phyloP scores from a whole-genome alignment of 1,140 invertebrate genomes.

The Drosophila mojavensis region DNA sequence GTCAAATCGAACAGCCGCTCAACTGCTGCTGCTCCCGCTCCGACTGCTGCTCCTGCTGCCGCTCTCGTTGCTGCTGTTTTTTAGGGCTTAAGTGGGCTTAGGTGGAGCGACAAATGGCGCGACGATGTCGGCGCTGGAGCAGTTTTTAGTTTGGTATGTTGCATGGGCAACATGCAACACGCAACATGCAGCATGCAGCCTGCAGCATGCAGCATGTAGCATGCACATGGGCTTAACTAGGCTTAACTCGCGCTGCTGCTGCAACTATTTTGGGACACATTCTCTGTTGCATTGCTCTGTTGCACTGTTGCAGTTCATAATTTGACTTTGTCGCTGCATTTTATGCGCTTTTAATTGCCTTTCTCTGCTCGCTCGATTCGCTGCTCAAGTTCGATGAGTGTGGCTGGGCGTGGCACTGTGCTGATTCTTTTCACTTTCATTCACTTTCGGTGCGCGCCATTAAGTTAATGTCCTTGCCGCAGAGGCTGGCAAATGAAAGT shows the following conservation, averaged over 20 bases:
- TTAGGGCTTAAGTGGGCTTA: slow-evolving; percentile 80
- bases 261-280: slow-evolving; percentile 56
- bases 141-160: slow-evolving; percentile 68
- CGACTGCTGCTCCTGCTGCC: slow-evolving; percentile 9
- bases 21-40: slow-evolving; percentile 1
- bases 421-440: slow-evolving; percentile 55
- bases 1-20: slow-evolving; percentile 74
- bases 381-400: slow-evolving; percentile 51
- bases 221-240: slow-evolving; percentile 76
- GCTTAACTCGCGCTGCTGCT: slow-evolving; percentile 60
- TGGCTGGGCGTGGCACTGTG: neutral
- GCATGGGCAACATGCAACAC: slow-evolving; percentile 59
- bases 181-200: slow-evolving; percentile 36
- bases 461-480: slow-evolving; percentile 60
- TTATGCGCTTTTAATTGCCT: slow-evolving; percentile 59
- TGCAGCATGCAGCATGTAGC: slow-evolving; percentile 31
- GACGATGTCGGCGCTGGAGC: slow-evolving; percentile 64
- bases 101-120: slow-evolving; percentile 74
- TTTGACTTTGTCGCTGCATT: slow-evolving; percentile 41
- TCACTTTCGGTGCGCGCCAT: slow-evolving; percentile 37
- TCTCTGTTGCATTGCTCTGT: slow-evolving; percentile 3
- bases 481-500: slow-evolving; percentile 62
- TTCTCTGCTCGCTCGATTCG: neutral
- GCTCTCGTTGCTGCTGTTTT: slow-evolving; percentile 65
- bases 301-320: slow-evolving; percentile 50